Evolutionary conservation across 2,797 vertebrate genomes (phyloP).

Genomic region (Myripristis murdjan): DNA sequence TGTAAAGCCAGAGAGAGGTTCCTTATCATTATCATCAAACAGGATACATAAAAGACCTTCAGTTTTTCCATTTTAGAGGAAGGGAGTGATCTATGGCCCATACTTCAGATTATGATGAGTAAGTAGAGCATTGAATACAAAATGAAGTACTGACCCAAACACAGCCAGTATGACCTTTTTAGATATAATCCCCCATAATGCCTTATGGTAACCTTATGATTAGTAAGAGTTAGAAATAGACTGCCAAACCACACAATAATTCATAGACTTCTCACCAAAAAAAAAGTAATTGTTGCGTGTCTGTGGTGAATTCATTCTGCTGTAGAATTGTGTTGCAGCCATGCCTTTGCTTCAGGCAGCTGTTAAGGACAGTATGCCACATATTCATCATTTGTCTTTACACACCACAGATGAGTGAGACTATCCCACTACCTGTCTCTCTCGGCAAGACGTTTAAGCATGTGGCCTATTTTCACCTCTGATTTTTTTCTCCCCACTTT

Average conservation of each 20-base stretch:
- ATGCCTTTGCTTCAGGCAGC: not conserved
- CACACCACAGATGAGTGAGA: slow-evolving; percentile 20
- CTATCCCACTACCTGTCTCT: slow-evolving; percentile 26
- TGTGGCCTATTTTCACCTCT: slow-evolving; percentile 32
- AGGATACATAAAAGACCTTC: slow-evolving; percentile 15
- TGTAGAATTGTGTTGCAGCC: not conserved
- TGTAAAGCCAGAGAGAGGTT: slow-evolving; percentile 37
- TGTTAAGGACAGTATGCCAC: not conserved
- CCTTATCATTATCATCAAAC: slow-evolving; percentile 53
- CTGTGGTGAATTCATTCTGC: slow-evolving; percentile 16
- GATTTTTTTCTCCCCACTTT: slow-evolving; percentile 32
- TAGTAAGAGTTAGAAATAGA: not conserved
- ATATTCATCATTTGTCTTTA: slow-evolving; percentile 6
- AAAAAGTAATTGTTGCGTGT: not conserved
- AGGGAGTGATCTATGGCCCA: slow-evolving; percentile 8
- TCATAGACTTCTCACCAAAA: not conserved
- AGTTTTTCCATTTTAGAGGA: not conserved
- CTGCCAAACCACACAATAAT: slow-evolving; percentile 2
- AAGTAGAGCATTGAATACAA: slow-evolving; percentile 5
- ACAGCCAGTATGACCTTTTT: not conserved
- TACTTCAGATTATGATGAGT: slow-evolving; percentile 34
- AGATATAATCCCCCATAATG: slow-evolving; percentile 32
- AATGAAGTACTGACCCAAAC: not conserved
- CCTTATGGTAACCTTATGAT: not conserved
- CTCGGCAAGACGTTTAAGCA: slow-evolving; percentile 25